Base-by-base conservation (phyloP, 92 coral and sea anemone genomes). In the Actinernus sp. region DNA sequence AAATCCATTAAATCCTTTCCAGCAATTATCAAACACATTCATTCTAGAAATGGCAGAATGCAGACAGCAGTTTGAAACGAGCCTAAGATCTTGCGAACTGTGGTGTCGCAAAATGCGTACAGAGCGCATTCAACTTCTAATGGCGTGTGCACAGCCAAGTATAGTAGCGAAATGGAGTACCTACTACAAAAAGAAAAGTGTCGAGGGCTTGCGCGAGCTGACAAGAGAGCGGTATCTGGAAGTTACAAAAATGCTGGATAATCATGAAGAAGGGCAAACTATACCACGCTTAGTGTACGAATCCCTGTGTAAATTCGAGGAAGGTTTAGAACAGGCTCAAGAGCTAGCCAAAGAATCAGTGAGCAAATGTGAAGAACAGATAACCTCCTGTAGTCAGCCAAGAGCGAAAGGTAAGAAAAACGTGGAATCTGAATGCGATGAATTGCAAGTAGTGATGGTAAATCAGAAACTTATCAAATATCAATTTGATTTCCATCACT, bases 31-130 rank as follows among this genome's bases (percentile, higher is more conserved):
- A 1, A 79, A 79, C 55, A 41, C 86, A 9, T 52, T 69, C 32
- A 79, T 68, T 26, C 47, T 79, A 16, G 56, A 68, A 30, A 79
- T 79, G 78, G 79, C 79, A 31, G 66, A 69, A 46, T 36, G 69
- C 11, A 20, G 65, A 28, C 57, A 50, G 69, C 76, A 78, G 68
- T 66, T 31, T 54, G 50, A 62, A 24, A 74, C 21, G 61, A 37
- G 13, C 28, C n/a, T n/a, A 14, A 40, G 41, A 34, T 34, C 41
- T 34, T 34, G 41, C 41, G 41, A 34, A 14, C 14, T 34, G 41
- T 34, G 41, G 41, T 34, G 41, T 34, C 41, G 41, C 6, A 34
- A 34, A 34, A 34, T 34, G 41, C 41, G 41, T 12, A 28, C n/a
- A 28, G 58, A 52, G 14, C 58, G 58, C 58, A 52, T 3, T 52